Base-by-base conservation (phyloP, 2,888 invertebrate genomes). In the Phytoseiulus persimilis region DNA sequence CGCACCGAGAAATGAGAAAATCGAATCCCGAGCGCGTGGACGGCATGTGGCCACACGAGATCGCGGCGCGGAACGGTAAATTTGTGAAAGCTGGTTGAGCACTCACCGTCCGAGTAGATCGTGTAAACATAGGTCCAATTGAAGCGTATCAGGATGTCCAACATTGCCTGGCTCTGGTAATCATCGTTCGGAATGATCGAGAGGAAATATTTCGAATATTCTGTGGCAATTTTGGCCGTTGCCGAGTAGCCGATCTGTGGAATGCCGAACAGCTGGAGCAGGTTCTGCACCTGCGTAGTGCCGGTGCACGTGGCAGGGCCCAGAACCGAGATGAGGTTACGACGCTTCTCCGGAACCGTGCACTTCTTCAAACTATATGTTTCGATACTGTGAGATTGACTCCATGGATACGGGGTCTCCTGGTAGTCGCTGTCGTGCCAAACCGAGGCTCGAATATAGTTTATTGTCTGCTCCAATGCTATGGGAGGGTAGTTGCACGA, bases 371-470 rank as follows among this genome's bases (percentile, higher is more conserved):
- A 31, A 14, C 87, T 87, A 39, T 87, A 87, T 87, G 87, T 87
- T 33, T 87, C 87, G 5, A 87, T 87, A 28, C 39, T 39, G 39
- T 87, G 87, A 32, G 87, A 87, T 33, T 87, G 87, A 87, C 87
- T 87, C 87, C 87, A 87, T 31, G 87, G 87, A 87, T 87, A 87
- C 87, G 87, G 87, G 18, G 87, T 87, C 32, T 87, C 87, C 33
- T 87, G 87, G 87, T 87, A 87, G 33, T 87, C 87, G 87, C 87
- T 87, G 87, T 87, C 87, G n/a, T 87, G 87, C 87, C 87, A 87
- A 9, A 87, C 87, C 39, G 87, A 87, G 33, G 87, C 87, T 33
- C 87, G 87, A 33, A 87, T 87, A n/a, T 87, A 87, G 31, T 87
- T 87, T 28, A 87, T 87, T n/a, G 87, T 87, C 31, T 87, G 87